Percentiles rank a stretch among this genome's conserved stretches.
These are phyloP conservation scores for Masticophis lateralis DNA, from an alignment of 2,797 vertebrate species.

Conservation along the genomic window DNA sequence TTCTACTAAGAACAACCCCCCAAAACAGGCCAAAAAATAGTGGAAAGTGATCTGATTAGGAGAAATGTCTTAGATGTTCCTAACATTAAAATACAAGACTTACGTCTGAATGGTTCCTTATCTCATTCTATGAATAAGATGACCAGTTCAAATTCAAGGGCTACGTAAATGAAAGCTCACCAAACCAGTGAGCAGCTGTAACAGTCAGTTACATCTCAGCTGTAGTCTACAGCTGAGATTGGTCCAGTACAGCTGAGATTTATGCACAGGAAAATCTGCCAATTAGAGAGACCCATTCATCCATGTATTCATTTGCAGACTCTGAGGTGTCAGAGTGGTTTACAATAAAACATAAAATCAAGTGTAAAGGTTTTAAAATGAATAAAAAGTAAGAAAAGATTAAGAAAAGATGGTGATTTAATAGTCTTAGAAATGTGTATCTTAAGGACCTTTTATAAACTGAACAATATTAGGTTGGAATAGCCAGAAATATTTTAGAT, in stretches of 20 bases:
- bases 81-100: neutral
- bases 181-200: neutral
- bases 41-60: neutral
- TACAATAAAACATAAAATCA: neutral
- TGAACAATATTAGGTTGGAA: neutral
- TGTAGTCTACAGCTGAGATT: neutral
- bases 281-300: neutral
- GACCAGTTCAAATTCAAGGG: neutral
- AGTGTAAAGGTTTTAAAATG: neutral
- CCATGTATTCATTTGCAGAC: neutral
- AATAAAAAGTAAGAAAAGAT: neutral
- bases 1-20: neutral
- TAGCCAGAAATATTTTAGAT: neutral
- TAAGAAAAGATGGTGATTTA: neutral
- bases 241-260: neutral
- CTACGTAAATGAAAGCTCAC: neutral
- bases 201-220: neutral
- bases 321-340: neutral
- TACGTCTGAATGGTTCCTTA: neutral
- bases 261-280: neutral
- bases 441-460: neutral
- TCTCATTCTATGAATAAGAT: neutral
- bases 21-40: neutral
- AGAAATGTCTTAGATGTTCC: neutral
- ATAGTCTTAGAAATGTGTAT: neutral